A percentile compares a stretch with the other conserved stretches of the same genome.
These are phyloP conservation scores for Zosterops pallidus DNA, from an alignment of 2,113 vertebrate genomes.

Conservation along the genomic window DNA sequence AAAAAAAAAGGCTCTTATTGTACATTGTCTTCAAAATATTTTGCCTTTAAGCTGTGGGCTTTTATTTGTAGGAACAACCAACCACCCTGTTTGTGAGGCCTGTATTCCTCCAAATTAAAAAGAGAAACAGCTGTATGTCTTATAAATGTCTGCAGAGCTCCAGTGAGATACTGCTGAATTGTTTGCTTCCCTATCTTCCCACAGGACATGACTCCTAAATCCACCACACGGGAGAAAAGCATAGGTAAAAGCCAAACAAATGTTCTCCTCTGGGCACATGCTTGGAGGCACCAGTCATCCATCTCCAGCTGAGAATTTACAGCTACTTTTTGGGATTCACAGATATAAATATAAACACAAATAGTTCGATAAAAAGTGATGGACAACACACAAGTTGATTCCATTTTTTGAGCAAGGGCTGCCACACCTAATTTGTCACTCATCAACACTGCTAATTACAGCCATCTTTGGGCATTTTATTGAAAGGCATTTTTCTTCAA, in stretches of 20 bases:
- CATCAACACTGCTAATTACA: not conserved
- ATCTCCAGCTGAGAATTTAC: not conserved
- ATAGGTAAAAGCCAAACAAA: conserved; percentile 45
- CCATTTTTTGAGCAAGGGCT: not conserved
- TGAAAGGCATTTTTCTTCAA: not conserved
- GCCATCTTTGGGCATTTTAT: not conserved
- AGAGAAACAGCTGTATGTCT: conserved; percentile 69
- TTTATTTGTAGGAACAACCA: conserved; percentile 72
- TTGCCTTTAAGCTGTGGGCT: conserved; percentile 73
- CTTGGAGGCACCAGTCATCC: not conserved
- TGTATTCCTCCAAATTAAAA: conserved; percentile 65
- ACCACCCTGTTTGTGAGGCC: conserved; percentile 47
- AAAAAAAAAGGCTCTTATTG: conserved; percentile 69
- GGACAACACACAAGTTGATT: not conserved
- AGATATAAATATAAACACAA: not conserved
- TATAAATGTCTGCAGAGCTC: conserved; percentile 16
- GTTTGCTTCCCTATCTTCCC: not conserved
- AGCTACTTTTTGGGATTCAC: not conserved
- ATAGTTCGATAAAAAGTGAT: not conserved
- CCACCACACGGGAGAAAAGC: conserved; percentile 13
- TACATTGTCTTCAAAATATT: conserved; percentile 77
- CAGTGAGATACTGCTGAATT: conserved; percentile 15
- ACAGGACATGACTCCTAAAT: conserved; percentile 34
- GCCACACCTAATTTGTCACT: not conserved
- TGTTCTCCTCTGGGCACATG: not conserved